phyloP scores from a whole-genome alignment of 1,140 invertebrate genomes.

The Coptotermes formosanus region DNA sequence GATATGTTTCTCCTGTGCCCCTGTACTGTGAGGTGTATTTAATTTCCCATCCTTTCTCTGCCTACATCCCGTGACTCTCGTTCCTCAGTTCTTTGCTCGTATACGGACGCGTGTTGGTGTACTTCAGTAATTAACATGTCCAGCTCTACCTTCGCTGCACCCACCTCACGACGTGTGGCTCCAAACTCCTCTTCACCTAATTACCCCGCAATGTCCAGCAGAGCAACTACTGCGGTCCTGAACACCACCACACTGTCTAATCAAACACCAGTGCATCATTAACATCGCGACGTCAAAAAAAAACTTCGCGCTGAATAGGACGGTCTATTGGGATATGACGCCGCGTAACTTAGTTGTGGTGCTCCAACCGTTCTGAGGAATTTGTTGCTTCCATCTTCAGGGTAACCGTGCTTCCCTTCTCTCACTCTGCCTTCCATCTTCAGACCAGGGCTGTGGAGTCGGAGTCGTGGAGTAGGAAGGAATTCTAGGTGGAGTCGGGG shows the following conservation, averaged over 20 bases:
- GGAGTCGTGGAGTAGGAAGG: too few species aligned
- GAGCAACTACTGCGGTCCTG: neutral
- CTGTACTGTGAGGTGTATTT: neutral
- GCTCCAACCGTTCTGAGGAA: too few species aligned
- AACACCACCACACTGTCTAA: slow-evolving; percentile 5
- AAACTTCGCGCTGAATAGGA: neutral
- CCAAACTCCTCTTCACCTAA: neutral
- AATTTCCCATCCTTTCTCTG: slow-evolving; percentile 6
- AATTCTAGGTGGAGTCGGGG: too few species aligned
- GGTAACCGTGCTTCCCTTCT: too few species aligned
- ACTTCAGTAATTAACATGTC: slow-evolving; percentile 17
- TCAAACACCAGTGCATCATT: neutral
- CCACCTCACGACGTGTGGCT: neutral
- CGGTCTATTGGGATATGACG: too few species aligned
- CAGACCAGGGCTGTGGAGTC: too few species aligned
- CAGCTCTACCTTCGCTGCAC: neutral
- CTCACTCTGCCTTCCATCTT: too few species aligned
- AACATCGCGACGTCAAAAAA: neutral
- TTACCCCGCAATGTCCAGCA: slow-evolving; percentile 3
- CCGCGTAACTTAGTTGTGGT: too few species aligned
- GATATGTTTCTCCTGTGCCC: neutral
- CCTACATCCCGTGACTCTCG: neutral
- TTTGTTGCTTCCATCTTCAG: too few species aligned
- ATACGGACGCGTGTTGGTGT: neutral
- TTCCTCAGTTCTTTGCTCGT: neutral